Conservation (phyloP, 2,113 vertebrate genomes). For the Otus sunia region DNA sequence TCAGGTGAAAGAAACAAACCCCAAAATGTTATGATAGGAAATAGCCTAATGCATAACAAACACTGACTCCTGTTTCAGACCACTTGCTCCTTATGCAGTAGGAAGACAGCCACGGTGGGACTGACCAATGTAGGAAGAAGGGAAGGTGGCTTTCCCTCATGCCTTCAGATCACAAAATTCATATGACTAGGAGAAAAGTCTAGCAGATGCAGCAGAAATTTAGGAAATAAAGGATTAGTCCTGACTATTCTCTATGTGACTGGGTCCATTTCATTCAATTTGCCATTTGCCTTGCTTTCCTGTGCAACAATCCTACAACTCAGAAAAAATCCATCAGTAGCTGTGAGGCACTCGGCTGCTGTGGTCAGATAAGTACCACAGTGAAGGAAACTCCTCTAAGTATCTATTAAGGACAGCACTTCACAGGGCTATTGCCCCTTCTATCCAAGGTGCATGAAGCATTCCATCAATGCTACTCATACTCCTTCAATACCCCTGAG, state of each 20-base stretch:
- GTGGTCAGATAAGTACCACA: slow-evolving; percentile 63
- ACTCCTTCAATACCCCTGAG: slow-evolving; percentile 45
- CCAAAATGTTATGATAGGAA: background rate
- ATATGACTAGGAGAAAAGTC: background rate
- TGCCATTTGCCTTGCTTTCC: background rate
- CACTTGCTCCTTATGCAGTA: background rate
- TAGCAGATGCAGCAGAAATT: background rate
- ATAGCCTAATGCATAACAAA: background rate
- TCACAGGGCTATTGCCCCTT: slow-evolving; percentile 58
- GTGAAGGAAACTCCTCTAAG: slow-evolving; percentile 55
- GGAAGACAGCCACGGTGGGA: background rate
- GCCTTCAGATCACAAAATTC: background rate
- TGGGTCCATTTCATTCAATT: background rate
- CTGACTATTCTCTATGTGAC: background rate
- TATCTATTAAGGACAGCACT: slow-evolving; percentile 64
- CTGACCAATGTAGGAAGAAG: background rate
- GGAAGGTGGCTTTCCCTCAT: background rate
- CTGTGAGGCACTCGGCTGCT: slow-evolving; percentile 48
- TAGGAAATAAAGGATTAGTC: background rate
- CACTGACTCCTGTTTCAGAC: background rate
- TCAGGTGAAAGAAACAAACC: background rate
- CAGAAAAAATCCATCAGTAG: background rate
- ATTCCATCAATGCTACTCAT: slow-evolving; percentile 47
- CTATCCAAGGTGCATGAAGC: slow-evolving; percentile 51
- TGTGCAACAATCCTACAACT: background rate